phyloP scores from a whole-genome alignment of 2,797 vertebrate species.

The Rhinella marina region DNA sequence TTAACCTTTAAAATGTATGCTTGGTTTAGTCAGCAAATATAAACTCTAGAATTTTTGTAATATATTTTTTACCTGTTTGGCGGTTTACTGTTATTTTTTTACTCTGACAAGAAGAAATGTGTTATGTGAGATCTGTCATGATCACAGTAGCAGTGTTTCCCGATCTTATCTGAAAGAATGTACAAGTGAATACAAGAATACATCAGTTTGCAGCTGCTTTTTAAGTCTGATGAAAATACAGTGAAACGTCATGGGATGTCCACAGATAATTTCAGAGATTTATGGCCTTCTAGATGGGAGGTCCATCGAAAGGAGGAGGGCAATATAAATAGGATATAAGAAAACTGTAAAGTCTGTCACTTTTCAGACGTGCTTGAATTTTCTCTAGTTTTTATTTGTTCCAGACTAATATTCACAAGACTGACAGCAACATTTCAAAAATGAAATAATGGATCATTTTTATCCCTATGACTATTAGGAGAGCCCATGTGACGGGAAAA shows the following conservation, averaged over 20 bases:
- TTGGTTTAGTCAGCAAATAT: not conserved
- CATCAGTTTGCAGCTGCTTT: not conserved
- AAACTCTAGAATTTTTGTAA: not conserved
- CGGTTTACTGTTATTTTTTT: too few relatives aligned
- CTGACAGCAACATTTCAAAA: not conserved
- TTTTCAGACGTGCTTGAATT: not conserved
- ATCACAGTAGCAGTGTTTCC: not conserved
- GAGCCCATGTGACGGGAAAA: constrained; percentile 79
- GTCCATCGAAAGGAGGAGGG: not conserved
- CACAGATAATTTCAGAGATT: not conserved
- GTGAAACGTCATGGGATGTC: not conserved
- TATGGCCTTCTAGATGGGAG: not conserved
- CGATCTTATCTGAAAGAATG: not conserved
- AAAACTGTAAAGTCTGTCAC: too few relatives aligned
- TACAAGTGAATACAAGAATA: not conserved
- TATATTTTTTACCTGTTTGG: not conserved
- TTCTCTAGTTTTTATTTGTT: not conserved
- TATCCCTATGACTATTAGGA: constrained; percentile 77
- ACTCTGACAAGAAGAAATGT: not conserved
- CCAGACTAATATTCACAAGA: not conserved
- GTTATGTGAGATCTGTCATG: not conserved
- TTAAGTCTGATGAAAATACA: not conserved
- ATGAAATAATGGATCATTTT: not conserved
- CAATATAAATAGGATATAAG: too few relatives aligned
- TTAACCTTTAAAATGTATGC: not conserved